Percentiles rank a stretch among this genome's conserved stretches.
Evolutionary conservation across 2,113 vertebrate species (phyloP).

Genomic region (Nyctibius bracteatus): DNA sequence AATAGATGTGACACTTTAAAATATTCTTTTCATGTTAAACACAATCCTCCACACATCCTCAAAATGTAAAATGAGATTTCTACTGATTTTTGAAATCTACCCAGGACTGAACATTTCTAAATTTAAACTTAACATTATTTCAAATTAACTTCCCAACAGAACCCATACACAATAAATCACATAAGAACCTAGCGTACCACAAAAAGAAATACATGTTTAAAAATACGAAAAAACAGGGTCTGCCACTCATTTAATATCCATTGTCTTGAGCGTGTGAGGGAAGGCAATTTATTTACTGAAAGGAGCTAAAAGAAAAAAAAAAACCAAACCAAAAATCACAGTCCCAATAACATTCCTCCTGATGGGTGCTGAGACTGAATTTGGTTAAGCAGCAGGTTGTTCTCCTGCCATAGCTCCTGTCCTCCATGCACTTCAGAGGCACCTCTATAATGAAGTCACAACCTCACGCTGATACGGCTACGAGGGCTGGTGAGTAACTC

Average conservation of each 20-base stretch:
- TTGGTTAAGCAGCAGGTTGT: neutral
- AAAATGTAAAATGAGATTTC: neutral
- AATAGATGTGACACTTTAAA: neutral
- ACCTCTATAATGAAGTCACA: rapidly evolving
- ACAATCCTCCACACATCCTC: neutral
- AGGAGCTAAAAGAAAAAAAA: neutral
- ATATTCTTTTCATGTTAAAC: neutral
- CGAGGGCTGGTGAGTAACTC: neutral
- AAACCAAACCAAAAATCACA: neutral
- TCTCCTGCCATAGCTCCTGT: neutral
- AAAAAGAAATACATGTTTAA: neutral
- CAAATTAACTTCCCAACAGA: neutral
- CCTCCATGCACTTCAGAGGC: neutral
- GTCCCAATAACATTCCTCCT: neutral
- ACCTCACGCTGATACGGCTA: rapidly evolving
- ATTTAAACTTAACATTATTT: neutral
- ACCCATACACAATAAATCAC: neutral
- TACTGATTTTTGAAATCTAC: neutral
- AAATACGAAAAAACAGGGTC: neutral
- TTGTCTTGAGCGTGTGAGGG: neutral
- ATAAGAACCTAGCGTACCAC: neutral
- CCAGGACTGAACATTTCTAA: neutral
- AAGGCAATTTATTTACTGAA: neutral
- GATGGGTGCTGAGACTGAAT: neutral
- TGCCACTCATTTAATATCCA: neutral